phyloP scores from a whole-genome alignment of 2,888 invertebrate genomes.

The Drosophila diplacantha region DNA sequence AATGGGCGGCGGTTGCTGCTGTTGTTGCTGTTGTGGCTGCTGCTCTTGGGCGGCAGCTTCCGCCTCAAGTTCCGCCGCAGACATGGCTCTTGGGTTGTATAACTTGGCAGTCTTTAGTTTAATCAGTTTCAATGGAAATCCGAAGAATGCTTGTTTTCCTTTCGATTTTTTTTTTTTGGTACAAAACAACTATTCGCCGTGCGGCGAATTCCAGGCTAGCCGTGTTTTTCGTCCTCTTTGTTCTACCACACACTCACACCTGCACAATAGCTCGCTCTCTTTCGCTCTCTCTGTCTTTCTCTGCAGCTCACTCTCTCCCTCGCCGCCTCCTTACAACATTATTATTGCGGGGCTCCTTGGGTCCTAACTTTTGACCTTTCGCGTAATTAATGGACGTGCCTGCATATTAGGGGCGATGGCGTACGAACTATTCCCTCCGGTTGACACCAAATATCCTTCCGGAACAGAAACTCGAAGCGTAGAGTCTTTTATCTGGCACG shows the following conservation, averaged over 20 bases:
- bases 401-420: slow-evolving; percentile 49
- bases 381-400: slow-evolving; percentile 60
- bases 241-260: slow-evolving; percentile 50
- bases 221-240: slow-evolving; percentile 44
- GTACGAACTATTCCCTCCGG: slow-evolving; percentile 23
- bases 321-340: slow-evolving; percentile 26
- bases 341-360: slow-evolving; percentile 25
- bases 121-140: slow-evolving; percentile 10
- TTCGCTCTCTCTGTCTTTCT: slow-evolving; percentile 5
- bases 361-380: slow-evolving; percentile 66
- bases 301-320: slow-evolving; percentile 6
- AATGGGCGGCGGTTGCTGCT: slow-evolving; percentile 33
- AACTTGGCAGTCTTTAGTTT: slow-evolving; percentile 55
- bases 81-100: slow-evolving; percentile 49
- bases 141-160: slow-evolving; percentile 18
- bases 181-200: slow-evolving; percentile 12
- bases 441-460: slow-evolving; percentile 60
- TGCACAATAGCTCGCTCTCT: slow-evolving; percentile 11
- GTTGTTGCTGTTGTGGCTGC: slow-evolving; percentile 45
- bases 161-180: slow-evolving; percentile 1
- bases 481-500: slow-evolving; percentile 56
- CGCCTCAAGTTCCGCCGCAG: slow-evolving; percentile 63
- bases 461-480: slow-evolving; percentile 40
- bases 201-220: slow-evolving; percentile 35
- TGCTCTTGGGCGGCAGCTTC: slow-evolving; percentile 60